Evolutionary conservation across 2,113 vertebrate species (phyloP).

Genomic region (Australoheros scitulus): DNA sequence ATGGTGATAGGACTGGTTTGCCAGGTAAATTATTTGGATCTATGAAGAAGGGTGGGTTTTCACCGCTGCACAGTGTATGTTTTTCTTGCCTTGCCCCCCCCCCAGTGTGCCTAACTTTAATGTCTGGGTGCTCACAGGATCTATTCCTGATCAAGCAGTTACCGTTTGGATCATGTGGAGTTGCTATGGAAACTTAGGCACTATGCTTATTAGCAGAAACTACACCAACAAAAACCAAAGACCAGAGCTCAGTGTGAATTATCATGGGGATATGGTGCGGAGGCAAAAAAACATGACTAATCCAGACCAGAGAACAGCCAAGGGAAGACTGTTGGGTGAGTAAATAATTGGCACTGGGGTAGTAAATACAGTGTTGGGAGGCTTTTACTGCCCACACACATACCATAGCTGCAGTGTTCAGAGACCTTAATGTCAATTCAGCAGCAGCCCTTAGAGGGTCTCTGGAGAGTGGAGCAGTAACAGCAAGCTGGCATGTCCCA

Average conservation of each 20-base stretch:
- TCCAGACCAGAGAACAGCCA: conserved; percentile 53
- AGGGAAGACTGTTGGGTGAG: conserved; percentile 49
- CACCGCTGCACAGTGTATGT: conserved; percentile 4
- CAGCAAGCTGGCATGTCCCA: conserved; percentile 16
- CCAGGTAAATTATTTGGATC: conserved; percentile 12
- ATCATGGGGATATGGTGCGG: conserved; percentile 36
- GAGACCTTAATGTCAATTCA: conserved; percentile 54
- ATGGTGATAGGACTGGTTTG: conserved; percentile 40
- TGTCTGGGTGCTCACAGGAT: conserved; percentile 35
- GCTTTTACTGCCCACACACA: conserved; percentile 49
- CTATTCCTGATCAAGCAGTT: conserved; percentile 65
- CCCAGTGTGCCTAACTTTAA: conserved; percentile 29
- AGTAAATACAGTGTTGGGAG: conserved; percentile 67
- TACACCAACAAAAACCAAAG: conserved; percentile 57
- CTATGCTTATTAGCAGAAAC: conserved; percentile 73
- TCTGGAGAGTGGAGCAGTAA: conserved; percentile 18
- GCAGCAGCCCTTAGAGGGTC: conserved; percentile 29
- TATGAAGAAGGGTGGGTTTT: background rate
- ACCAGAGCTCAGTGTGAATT: conserved; percentile 57
- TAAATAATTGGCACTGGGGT: conserved; percentile 63
- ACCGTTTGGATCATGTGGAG: conserved; percentile 69
- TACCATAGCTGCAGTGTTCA: conserved; percentile 22
- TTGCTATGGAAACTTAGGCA: conserved; percentile 80
- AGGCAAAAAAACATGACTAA: conserved; percentile 68
- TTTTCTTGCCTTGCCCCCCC: conserved; percentile 1